phyloP scores from a whole-genome alignment of 1,140 invertebrate species.

The Caerostris darwini region DNA sequence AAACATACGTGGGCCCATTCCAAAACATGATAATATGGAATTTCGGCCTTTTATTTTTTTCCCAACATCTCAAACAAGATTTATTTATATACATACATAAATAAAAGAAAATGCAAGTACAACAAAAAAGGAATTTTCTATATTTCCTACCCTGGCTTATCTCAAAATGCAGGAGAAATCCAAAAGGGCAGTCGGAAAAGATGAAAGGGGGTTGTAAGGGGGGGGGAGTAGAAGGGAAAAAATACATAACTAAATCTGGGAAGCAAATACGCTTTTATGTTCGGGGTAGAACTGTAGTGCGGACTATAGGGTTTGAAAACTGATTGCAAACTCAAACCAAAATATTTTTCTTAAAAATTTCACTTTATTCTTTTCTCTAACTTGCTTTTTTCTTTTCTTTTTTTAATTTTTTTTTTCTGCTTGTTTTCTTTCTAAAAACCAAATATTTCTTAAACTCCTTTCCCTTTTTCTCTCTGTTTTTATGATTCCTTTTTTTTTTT shows the following conservation, averaged over 20 bases:
- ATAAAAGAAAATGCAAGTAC: constrained; percentile 8
- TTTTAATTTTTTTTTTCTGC: background rate
- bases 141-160: constrained; percentile 62
- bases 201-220: background rate
- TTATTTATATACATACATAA: constrained; percentile 12
- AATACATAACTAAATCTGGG: constrained; percentile 66
- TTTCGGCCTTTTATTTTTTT: constrained; percentile 16
- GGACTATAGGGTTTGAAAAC: constrained; percentile 72
- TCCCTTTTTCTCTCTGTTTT: too few relatives aligned
- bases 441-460: background rate
- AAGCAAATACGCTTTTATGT: constrained; percentile 67
- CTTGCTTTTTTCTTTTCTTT: background rate
- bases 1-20: background rate
- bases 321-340: constrained; percentile 75
- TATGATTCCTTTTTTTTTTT: too few relatives aligned
- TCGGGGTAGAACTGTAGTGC: background rate
- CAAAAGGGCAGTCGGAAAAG: constrained; percentile 39
- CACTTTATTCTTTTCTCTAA: constrained; percentile 33
- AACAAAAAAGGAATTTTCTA: constrained; percentile 50
- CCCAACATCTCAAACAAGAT: constrained; percentile 44
- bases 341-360: constrained; percentile 76
- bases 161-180: constrained; percentile 58
- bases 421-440: background rate
- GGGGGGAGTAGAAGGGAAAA: background rate
- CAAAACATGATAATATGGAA: constrained; percentile 9